Conservation (phyloP, 2,113 vertebrate genomes). For the Megatriorchis doriae region DNA sequence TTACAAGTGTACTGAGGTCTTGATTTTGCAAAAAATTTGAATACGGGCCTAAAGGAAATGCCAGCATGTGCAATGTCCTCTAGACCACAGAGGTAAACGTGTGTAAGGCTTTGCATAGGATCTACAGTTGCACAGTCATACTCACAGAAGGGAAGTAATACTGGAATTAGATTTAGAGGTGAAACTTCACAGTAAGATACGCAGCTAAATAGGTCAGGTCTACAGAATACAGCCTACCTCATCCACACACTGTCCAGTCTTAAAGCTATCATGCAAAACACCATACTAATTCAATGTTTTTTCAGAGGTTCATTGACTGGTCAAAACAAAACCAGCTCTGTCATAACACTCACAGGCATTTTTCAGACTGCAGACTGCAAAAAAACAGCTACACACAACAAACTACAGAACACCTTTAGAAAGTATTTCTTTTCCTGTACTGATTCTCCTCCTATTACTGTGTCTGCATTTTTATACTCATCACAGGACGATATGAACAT, state of each 20-base stretch:
- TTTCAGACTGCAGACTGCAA: not conserved
- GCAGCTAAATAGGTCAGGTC: not conserved
- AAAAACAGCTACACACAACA: not conserved
- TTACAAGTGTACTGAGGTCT: not conserved
- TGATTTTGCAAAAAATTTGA: not conserved
- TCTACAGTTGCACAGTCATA: not conserved
- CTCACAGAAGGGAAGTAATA: not conserved
- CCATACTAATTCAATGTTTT: not conserved
- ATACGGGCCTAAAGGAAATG: not conserved
- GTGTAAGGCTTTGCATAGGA: not conserved
- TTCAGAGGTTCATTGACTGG: not conserved
- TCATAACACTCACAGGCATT: not conserved
- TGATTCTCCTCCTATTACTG: not conserved
- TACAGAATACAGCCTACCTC: not conserved
- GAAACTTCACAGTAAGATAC: not conserved
- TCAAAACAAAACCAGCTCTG: not conserved
- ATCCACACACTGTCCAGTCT: not conserved
- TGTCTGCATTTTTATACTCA: not conserved
- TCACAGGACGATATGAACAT: not conserved
- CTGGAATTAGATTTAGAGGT: not conserved
- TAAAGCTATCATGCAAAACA: not conserved
- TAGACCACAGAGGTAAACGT: not conserved
- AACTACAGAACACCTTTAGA: not conserved
- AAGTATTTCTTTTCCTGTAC: not conserved
- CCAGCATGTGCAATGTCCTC: not conserved